Percentiles rank a stretch among this genome's conserved stretches.
These are phyloP conservation scores for Diceros bicornis DNA, from an alignment of 2,797 vertebrate species.

Conservation along the genomic window DNA sequence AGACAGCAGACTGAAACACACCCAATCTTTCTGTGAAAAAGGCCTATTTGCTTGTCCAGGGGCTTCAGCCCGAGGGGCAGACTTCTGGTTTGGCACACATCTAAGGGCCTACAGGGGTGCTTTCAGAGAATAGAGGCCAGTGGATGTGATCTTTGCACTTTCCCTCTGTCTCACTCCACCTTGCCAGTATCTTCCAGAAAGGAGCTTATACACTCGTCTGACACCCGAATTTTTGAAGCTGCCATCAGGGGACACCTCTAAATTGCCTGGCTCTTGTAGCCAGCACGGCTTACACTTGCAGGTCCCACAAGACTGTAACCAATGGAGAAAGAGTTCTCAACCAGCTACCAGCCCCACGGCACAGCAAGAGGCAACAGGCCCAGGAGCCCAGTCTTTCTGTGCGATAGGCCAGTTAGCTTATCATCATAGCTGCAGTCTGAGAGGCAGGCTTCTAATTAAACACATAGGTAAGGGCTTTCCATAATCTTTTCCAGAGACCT, in stretches of 20 bases:
- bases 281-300: background rate
- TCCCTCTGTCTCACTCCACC: no score
- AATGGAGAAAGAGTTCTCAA: background rate
- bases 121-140: background rate
- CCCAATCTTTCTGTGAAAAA: background rate
- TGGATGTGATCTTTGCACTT: fast-evolving
- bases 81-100: no score
- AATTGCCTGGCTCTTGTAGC: no score
- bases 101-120: no score
- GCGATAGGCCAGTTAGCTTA: background rate
- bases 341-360: background rate
- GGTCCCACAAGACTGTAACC: background rate
- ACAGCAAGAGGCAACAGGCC: background rate
- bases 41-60: background rate
- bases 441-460: no score
- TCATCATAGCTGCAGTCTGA: no score
- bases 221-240: no score
- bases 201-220: fast-evolving
- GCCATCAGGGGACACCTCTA: background rate
- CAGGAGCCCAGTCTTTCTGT: background rate
- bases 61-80: background rate
- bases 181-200: no score
- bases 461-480: no score
- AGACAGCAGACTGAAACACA: no score
- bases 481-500: no score